Evolutionary conservation across 2,888 invertebrate genomes (phyloP).

Genomic region (Apodemia duryi): DNA sequence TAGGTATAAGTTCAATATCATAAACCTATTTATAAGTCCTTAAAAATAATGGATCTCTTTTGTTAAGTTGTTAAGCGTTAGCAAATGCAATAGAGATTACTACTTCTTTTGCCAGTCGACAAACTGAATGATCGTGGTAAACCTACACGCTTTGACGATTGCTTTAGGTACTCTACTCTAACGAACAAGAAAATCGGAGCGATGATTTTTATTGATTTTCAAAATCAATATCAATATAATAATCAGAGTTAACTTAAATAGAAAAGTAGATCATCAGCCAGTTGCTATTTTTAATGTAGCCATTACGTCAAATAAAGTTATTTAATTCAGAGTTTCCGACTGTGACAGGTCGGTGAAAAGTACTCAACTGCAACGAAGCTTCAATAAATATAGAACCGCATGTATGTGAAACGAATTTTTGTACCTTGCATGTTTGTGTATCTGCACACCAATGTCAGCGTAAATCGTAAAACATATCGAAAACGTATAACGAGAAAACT

Average conservation of each 20-base stretch:
- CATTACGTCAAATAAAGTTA: conserved; percentile 53
- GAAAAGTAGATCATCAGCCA: background rate
- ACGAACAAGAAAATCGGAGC: too few species aligned
- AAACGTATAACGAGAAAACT: conserved; percentile 63
- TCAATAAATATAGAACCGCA: conserved; percentile 56
- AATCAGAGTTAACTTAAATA: background rate
- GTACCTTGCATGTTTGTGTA: conserved; percentile 38
- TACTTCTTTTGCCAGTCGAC: too few species aligned
- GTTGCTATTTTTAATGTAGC: background rate
- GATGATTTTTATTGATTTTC: too few species aligned
- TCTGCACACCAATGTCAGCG: conserved; percentile 52
- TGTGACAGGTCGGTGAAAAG: conserved; percentile 59
- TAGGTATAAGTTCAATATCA: too few species aligned
- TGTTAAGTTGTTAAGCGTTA: too few species aligned
- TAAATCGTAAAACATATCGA: conserved; percentile 64
- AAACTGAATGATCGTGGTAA: too few species aligned
- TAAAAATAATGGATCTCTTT: too few species aligned
- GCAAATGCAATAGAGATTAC: too few species aligned
- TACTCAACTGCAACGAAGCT: conserved; percentile 54
- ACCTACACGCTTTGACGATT: too few species aligned
- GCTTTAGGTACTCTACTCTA: too few species aligned
- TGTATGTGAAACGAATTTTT: conserved; percentile 57
- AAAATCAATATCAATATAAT: too few species aligned
- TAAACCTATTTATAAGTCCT: too few species aligned
- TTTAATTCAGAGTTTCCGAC: conserved; percentile 63